These are phyloP conservation scores for Pseudomyrmex cubaensis DNA, from an alignment of 1,140 invertebrate genomes.

Conservation along the genomic window DNA sequence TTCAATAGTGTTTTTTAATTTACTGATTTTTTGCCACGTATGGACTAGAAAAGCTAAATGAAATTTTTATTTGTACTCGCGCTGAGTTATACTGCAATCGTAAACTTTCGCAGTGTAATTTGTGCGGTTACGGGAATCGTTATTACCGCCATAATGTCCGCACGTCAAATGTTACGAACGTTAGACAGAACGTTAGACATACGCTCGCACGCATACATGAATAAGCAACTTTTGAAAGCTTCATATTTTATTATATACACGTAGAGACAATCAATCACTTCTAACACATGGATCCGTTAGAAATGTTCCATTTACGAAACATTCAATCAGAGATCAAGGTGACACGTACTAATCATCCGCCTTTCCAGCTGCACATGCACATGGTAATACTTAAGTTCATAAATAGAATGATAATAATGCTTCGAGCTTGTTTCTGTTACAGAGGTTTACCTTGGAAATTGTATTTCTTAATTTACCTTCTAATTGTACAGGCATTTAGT, in stretches of 20 bases:
- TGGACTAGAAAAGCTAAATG: neutral
- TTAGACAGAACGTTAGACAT: neutral
- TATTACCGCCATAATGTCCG: neutral
- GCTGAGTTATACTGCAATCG: too few relatives aligned
- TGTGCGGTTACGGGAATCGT: neutral
- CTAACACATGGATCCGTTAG: conserved; percentile 9
- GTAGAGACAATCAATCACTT: neutral
- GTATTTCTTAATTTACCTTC: conserved; percentile 36
- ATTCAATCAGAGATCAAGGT: conserved; percentile 4
- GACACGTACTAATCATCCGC: conserved; percentile 14
- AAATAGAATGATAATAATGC: conserved; percentile 41
- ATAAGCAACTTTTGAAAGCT: neutral
- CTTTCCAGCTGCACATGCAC: neutral
- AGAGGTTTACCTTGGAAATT: conserved; percentile 32
- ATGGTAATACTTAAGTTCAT: neutral
- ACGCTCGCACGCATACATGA: neutral
- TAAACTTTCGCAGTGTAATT: neutral
- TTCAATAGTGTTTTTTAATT: too few relatives aligned
- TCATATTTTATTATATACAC: conserved; percentile 8
- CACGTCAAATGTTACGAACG: neutral
- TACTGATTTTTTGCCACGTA: too few relatives aligned
- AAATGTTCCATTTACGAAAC: neutral
- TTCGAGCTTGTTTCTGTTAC: neutral
- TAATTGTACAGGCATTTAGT: neutral
- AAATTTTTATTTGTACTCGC: neutral